phyloP scores from a whole-genome alignment of 2,113 vertebrate genomes.

The Syngnathus floridae region DNA sequence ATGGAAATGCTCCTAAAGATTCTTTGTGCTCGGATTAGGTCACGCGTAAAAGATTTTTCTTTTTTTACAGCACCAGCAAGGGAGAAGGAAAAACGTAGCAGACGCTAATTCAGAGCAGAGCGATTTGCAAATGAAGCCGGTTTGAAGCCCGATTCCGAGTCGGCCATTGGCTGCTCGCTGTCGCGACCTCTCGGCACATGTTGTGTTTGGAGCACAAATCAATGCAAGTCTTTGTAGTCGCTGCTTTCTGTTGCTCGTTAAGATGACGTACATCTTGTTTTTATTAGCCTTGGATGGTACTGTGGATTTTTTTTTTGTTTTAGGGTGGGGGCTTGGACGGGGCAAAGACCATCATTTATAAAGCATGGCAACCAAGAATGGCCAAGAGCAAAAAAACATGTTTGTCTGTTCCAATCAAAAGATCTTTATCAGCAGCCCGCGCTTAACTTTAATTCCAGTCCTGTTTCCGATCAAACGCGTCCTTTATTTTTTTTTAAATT shows the following conservation, averaged over 20 bases:
- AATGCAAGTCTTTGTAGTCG: slow-evolving; percentile 2
- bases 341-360: neutral
- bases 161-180: neutral
- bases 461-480: neutral
- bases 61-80: neutral
- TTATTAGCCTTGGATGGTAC: neutral
- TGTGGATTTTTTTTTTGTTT: neutral
- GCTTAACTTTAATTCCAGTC: too few species aligned
- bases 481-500: neutral
- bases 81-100: neutral
- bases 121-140: neutral
- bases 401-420: neutral
- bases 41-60: neutral
- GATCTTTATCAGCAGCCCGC: neutral
- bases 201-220: neutral
- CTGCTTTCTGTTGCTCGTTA: slow-evolving; percentile 5
- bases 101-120: slow-evolving; percentile 5
- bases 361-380: neutral
- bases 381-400: neutral
- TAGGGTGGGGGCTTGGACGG: neutral
- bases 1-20: slow-evolving; percentile 5
- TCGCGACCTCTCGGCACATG: neutral
- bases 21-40: slow-evolving; percentile 5
- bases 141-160: neutral
- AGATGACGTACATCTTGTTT: slow-evolving; percentile 6